Base-by-base conservation (phyloP, 2,113 vertebrate species). In the Cebidichthys violaceus region DNA sequence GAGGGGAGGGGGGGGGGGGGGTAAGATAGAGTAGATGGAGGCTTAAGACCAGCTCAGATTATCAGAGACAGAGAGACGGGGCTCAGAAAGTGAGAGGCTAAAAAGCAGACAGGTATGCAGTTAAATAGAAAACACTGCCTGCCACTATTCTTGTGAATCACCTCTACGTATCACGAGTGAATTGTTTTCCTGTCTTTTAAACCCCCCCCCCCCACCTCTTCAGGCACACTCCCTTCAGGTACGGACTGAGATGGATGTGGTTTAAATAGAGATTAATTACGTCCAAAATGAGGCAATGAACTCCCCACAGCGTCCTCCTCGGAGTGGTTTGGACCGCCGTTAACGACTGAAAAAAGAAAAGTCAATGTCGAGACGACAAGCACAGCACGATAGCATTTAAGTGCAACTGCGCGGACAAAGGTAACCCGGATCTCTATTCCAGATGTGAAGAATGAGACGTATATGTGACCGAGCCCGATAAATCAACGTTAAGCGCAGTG, bases 201-300 rank as follows among this genome's bases (percentile, higher is more conserved):
- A 17, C 2, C 1, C 37, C 52, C 57, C 8, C 2, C 10, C 29
- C 6, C 54, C 43, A 55, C 55, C 45, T 73, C 83, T 54, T 13
- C 43, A 15, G 45, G 45, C 37, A 3, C 20, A 77, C 29, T 86
- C 54, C 68, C 45, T 88, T 13, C 77, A 82, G 83, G 70, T 82
- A n/a, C 6, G n/a, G 54, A 69, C 54, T 2, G 14, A 74, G 79
- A 85, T 75, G 60, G 87, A 88, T 77, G 86, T 60, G 74, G 45
- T 52, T 85, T 77, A 88, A 90, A 92, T 73, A 31, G 82, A 89
- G 84, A 91, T 88, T 85, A 89, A 90, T 90, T 84, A 59, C 79
- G 35, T 75, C 75, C 39, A 77, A 83, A 66, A 84, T 86, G 78
- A 87, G 82, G 31, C 59, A 59, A 50, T 57, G 31, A 78, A 71